Percentiles rank a stretch among this genome's conserved stretches.
Evolutionary conservation across 2,113 vertebrate species (phyloP).

Genomic region (Penelope pileata): DNA sequence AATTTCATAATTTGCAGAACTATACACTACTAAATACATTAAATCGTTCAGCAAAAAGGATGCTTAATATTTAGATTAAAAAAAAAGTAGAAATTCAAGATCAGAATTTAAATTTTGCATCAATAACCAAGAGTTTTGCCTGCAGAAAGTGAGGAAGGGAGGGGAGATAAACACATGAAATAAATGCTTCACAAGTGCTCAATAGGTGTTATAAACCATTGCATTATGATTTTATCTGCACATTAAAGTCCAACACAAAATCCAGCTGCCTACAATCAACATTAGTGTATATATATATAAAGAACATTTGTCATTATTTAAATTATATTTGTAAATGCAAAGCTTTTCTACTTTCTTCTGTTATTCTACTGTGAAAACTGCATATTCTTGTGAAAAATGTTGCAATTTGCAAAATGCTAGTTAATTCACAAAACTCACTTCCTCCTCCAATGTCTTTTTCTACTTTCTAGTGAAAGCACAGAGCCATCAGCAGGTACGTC

Average conservation of each 20-base stretch:
- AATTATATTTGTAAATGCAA: not conserved
- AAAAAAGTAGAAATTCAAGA: not conserved
- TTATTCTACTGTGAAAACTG: not conserved
- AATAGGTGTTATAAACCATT: not conserved
- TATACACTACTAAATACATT: not conserved
- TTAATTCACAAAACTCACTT: not conserved
- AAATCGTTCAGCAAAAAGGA: not conserved
- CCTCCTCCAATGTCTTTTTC: not conserved
- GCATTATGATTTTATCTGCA: not conserved
- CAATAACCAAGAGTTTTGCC: not conserved
- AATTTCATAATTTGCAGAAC: not conserved
- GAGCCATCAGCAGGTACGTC: not conserved
- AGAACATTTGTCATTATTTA: not conserved
- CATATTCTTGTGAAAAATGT: not conserved
- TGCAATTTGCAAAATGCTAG: not conserved
- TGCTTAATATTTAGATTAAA: not conserved
- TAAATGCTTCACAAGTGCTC: not conserved
- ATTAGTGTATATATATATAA: not conserved
- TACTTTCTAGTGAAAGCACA: rapidly evolving
- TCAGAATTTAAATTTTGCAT: not conserved
- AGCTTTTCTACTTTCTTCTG: not conserved
- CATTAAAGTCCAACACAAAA: not conserved
- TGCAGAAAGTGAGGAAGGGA: not conserved
- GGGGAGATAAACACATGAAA: not conserved
- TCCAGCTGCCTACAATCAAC: not conserved